Conservation (phyloP, 2,888 invertebrate genomes). For the Gymnosoma rotundatum region DNA sequence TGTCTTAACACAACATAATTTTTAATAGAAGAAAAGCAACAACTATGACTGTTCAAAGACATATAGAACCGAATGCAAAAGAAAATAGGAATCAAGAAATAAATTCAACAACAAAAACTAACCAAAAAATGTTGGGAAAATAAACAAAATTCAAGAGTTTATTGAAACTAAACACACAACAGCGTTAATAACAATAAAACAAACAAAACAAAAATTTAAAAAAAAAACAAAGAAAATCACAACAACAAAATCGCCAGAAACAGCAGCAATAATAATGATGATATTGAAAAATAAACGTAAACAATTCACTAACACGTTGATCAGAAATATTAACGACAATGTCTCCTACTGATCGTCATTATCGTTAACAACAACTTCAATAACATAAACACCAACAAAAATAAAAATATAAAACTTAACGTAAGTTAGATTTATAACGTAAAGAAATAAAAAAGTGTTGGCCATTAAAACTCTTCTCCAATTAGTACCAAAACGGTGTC, state of each 20-base stretch:
- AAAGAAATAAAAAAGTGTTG: conserved; percentile 9
- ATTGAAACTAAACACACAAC: conserved; percentile 60
- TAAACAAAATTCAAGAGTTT: conserved; percentile 60
- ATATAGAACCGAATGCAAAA: conserved; percentile 41
- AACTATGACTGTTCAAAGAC: conserved; percentile 19
- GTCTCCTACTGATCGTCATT: conserved; percentile 66
- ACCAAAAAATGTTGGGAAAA: conserved; percentile 44
- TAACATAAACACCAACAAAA: conserved; percentile 21
- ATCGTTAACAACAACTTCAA: conserved; percentile 5
- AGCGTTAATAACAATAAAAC: conserved; percentile 30
- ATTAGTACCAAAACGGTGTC: background rate
- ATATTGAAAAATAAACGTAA: conserved; percentile 70
- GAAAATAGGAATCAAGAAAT: conserved; percentile 12
- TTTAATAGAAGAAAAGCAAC: conserved; percentile 26
- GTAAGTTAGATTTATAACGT: conserved; percentile 5
- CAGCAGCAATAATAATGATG: conserved; percentile 45
- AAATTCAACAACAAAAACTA: background rate
- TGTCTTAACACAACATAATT: conserved; percentile 54
- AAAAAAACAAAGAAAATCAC: too few species aligned
- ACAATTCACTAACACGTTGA: conserved; percentile 38
- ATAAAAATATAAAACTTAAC: conserved; percentile 14
- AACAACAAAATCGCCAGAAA: conserved; percentile 15
- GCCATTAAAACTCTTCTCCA: too few species aligned
- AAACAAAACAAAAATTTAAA: background rate
- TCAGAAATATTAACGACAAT: conserved; percentile 57